Evolutionary conservation across 2,888 invertebrate genomes (phyloP), one percentile per base, ranked within the genome.

Genomic region (Frankliniella fusca): DNA sequence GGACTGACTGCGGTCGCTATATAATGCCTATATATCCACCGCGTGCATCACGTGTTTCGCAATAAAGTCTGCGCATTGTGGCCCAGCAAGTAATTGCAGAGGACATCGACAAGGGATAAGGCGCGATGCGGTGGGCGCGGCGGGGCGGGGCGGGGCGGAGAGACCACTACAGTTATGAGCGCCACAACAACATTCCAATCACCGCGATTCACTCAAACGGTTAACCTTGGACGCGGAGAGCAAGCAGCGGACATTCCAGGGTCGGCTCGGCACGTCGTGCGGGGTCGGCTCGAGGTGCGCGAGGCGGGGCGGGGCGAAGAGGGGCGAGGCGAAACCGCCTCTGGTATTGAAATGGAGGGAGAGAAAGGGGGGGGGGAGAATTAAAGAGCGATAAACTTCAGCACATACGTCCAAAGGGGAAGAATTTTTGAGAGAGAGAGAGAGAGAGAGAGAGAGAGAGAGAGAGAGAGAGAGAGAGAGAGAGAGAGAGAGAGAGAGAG

Each of bases 391-490:
- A 2, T 38, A 38, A 38, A 38, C 38, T 38, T 38, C 38, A 38
- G 38, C 38, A 38, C 38, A n/a, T n/a, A 38, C 38, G 38, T 38
- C 38, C 54, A 15, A 18, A 2, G 50, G 54, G 3, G 61, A 61
- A 18, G 18, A 3, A 61, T 38, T 2, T 38, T 38, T 38, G 70
- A 23, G 23, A 70, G 70, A 70, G 23, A 23, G 70, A 65, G 65
- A 65, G 65, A 65, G 65, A 65, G 65, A n/a, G 65, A 65, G 65
- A 65, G 65, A n/a, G 65, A 65, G 65, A 65, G 65, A 65, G 12
- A 65, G 65, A 65, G 65, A 65, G 65, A 65, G 65, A 65, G 65
- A 65, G 65, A 65, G 65, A 65, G 65, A 65, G 65, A n/a, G 65
- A 65, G 65, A 65, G 65, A 65, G 65, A n/a, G 65, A 65, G 65